A percentile compares a stretch with the other conserved stretches of the same genome.
These are phyloP conservation scores for Linnaemya vulpina DNA, from an alignment of 2,888 invertebrate species.

Conservation along the genomic window DNA sequence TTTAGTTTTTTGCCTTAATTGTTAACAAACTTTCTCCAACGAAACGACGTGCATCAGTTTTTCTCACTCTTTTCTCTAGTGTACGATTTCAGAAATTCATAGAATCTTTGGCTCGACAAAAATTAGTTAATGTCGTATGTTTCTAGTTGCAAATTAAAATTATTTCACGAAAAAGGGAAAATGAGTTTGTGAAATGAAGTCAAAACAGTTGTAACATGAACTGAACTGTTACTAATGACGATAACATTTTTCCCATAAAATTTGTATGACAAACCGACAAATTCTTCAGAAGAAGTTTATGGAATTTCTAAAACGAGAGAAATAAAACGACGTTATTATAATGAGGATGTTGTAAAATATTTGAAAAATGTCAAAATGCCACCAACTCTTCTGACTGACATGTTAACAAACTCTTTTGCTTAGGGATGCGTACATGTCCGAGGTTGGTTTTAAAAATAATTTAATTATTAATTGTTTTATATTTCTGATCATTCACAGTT, in stretches of 20 bases:
- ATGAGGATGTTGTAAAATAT: slow-evolving; percentile 38
- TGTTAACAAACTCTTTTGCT: background rate
- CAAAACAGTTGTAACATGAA: slow-evolving; percentile 55
- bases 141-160: slow-evolving; percentile 60
- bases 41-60: background rate
- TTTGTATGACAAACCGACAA: slow-evolving; percentile 8
- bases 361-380: slow-evolving; percentile 46
- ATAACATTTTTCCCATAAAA: slow-evolving; percentile 32
- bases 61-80: slow-evolving; percentile 13
- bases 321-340: slow-evolving; percentile 42
- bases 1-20: too few relatives aligned
- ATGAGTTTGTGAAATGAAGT: slow-evolving; percentile 43
- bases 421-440: too few relatives aligned
- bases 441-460: too few relatives aligned
- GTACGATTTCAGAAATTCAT: slow-evolving; percentile 47
- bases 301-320: slow-evolving; percentile 13
- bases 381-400: slow-evolving; percentile 18
- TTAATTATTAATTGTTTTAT: too few relatives aligned
- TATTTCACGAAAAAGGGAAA: slow-evolving; percentile 1
- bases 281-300: slow-evolving; percentile 11
- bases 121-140: slow-evolving; percentile 65
- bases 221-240: slow-evolving; percentile 51
- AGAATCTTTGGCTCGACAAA: slow-evolving; percentile 52
- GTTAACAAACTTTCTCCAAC: slow-evolving; percentile 2
- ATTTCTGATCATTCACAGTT: too few relatives aligned